phyloP scores from a whole-genome alignment of 2,113 vertebrate species.

The Heptranchias perlo region DNA sequence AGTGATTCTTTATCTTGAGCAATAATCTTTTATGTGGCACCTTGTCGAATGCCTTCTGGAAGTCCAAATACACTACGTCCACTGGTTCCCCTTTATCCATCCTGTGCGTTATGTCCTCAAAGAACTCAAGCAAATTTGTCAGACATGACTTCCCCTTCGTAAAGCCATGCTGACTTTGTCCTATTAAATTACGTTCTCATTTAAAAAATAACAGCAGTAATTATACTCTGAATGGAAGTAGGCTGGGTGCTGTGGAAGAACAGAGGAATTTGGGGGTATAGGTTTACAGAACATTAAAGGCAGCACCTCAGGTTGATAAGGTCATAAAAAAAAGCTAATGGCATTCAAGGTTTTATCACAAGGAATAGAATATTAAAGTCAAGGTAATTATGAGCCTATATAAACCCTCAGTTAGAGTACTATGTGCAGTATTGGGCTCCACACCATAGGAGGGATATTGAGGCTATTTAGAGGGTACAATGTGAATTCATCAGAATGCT shows the following conservation, averaged over 20 bases:
- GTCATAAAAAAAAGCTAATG: background rate
- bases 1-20: too few relatives aligned
- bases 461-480: background rate
- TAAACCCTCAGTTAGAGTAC: background rate
- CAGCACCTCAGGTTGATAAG: background rate
- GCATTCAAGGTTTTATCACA: background rate
- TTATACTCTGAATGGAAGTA: background rate
- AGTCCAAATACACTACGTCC: too few relatives aligned
- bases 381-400: background rate
- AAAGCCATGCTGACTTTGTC: too few relatives aligned
- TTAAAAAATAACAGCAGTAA: background rate
- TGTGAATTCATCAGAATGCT: background rate
- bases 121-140: too few relatives aligned
- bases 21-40: too few relatives aligned
- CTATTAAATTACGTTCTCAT: too few relatives aligned
- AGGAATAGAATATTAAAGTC: constrained; percentile 1
- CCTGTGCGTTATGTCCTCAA: too few relatives aligned
- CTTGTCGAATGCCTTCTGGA: too few relatives aligned
- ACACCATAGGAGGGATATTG: background rate
- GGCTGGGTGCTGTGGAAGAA: background rate
- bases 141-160: too few relatives aligned
- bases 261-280: background rate
- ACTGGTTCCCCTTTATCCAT: too few relatives aligned
- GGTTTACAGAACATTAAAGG: background rate
- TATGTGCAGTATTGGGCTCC: background rate